Percentiles rank a stretch among this genome's conserved stretches.
These are phyloP conservation scores for Ylistrum balloti DNA, from an alignment of 1,140 invertebrate species.

Conservation along the genomic window DNA sequence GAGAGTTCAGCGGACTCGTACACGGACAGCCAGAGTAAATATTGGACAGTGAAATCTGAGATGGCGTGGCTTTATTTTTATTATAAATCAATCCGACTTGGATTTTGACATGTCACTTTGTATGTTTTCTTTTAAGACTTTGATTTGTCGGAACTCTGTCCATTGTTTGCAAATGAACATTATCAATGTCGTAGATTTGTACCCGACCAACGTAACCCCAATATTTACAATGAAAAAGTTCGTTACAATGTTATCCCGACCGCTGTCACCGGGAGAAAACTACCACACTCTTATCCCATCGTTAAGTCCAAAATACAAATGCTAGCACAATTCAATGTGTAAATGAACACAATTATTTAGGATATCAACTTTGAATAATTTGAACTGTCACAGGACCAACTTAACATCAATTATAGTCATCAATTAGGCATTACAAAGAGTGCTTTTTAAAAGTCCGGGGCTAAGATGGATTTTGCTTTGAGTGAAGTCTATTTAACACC, in stretches of 20 bases:
- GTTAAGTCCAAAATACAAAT: constrained; percentile 6
- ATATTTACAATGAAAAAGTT: neutral
- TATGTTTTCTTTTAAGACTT: constrained; percentile 11
- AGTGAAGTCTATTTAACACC: neutral
- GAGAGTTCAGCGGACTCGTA: neutral
- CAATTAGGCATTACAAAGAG: neutral
- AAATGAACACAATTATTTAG: constrained; percentile 40
- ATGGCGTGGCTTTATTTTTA: neutral
- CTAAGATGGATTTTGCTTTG: constrained; percentile 3
- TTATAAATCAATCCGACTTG: neutral
- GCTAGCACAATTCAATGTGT: neutral
- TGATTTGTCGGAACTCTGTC: neutral
- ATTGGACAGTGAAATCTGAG: neutral
- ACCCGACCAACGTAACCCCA: neutral
- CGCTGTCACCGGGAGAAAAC: neutral
- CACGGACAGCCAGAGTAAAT: neutral
- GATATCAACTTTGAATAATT: constrained; percentile 32
- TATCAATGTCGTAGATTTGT: neutral
- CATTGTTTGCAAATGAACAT: neutral
- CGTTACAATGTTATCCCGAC: neutral
- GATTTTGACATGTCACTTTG: constrained; percentile 12
- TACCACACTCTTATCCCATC: neutral
- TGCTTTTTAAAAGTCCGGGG: neutral
- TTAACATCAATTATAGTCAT: neutral
- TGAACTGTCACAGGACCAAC: constrained; percentile 9